Evolutionary conservation across 2,888 invertebrate species (phyloP).

Genomic region (Apamea monoglypha): DNA sequence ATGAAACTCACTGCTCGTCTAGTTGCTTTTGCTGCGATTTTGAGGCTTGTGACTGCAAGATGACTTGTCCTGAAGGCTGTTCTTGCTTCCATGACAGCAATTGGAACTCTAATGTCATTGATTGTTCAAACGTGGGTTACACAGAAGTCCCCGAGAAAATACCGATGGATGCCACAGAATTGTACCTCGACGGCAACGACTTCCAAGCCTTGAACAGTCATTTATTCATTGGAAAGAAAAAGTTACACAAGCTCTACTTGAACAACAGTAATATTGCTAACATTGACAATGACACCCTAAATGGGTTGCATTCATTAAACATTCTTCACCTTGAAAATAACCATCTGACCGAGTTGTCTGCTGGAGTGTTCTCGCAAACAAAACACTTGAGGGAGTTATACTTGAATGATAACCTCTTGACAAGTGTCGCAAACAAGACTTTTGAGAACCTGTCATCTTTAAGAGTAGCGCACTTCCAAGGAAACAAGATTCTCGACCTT

Average conservation of each 20-base stretch:
- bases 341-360: constrained; percentile 92
- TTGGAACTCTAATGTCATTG: constrained; percentile 95
- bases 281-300: constrained; percentile 94
- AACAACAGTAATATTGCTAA: constrained; percentile 94
- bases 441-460: constrained; percentile 93
- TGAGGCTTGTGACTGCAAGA: constrained; percentile 97
- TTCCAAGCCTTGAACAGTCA: constrained; percentile 94
- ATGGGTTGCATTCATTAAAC: constrained; percentile 93
- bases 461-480: constrained; percentile 93
- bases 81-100: constrained; percentile 96
- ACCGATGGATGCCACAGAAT: constrained; percentile 97
- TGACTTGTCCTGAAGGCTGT: constrained; percentile 96
- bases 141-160: constrained; percentile 93
- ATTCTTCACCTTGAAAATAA: constrained; percentile 95
- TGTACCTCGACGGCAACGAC: constrained; percentile 95
- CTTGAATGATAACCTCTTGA: constrained; percentile 94
- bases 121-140: constrained; percentile 94
- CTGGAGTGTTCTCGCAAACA: constrained; percentile 95
- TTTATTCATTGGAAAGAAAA: constrained; percentile 96
- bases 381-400: constrained; percentile 94
- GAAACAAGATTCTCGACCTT: constrained; percentile 93
- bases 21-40: constrained; percentile 97
- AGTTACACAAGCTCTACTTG: constrained; percentile 93
- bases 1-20: constrained; percentile 95
- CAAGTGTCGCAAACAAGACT: constrained; percentile 93